Evolutionary conservation across 2,797 vertebrate species (phyloP).

Genomic region (Rallus crepitans): DNA sequence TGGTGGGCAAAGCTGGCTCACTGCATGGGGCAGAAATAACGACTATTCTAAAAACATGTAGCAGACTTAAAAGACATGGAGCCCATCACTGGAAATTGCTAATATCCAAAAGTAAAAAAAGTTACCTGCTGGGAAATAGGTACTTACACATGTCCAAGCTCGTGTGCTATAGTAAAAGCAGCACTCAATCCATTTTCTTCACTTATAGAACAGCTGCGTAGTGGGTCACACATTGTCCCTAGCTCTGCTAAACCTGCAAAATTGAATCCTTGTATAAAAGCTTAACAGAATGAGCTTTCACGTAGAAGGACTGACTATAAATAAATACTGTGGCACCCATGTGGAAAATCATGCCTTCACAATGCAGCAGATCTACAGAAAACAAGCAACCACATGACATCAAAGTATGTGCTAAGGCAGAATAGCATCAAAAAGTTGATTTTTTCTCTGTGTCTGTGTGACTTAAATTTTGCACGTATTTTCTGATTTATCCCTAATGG

Average conservation of each 20-base stretch:
- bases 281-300: background rate
- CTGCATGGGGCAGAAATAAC: background rate
- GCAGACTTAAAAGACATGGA: background rate
- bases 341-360: background rate
- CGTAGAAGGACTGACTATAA: background rate
- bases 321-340: fast-evolving
- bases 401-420: background rate
- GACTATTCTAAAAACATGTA: background rate
- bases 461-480: background rate
- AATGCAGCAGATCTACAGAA: background rate
- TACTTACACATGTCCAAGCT: conserved; percentile 98
- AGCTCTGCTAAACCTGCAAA: conserved; percentile 93
- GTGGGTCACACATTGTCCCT: conserved; percentile 94
- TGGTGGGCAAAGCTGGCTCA: background rate
- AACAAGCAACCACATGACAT: fast-evolving
- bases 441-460: background rate
- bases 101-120: background rate
- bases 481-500: background rate
- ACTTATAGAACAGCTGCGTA: conserved; percentile 95
- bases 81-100: background rate
- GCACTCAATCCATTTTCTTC: conserved; percentile 97
- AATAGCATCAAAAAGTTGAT: background rate
- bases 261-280: conserved; percentile 50
- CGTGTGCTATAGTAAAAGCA: conserved; percentile 96
- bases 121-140: conserved; percentile 4